Percentiles rank a stretch among this genome's conserved stretches.
Conservation (phyloP, 1,140 invertebrate genomes). For the Amyelois transitella region DNA sequence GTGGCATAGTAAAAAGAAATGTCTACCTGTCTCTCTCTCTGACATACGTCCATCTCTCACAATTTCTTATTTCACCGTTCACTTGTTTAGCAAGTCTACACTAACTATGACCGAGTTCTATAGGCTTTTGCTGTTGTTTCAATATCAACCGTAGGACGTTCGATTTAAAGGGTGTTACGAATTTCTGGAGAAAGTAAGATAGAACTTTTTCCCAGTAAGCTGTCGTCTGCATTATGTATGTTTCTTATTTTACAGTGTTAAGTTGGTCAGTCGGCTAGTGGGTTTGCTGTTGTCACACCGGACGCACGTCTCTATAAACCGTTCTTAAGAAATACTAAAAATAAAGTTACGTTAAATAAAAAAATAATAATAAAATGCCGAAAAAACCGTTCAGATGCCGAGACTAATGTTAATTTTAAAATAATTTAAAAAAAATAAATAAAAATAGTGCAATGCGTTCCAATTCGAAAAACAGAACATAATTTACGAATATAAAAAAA, state of each 20-base stretch:
- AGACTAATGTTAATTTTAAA: background rate
- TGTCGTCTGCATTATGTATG: constrained; percentile 53
- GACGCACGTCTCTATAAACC: constrained; percentile 30
- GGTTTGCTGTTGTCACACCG: constrained; percentile 41
- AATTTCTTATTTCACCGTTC: constrained; percentile 73
- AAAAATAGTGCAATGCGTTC: constrained; percentile 31
- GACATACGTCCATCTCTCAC: constrained; percentile 45
- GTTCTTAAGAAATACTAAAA: constrained; percentile 1
- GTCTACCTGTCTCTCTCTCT: constrained; percentile 45
- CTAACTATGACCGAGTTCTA: constrained; percentile 39
- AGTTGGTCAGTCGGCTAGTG: constrained; percentile 72
- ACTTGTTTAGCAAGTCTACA: constrained; percentile 63
- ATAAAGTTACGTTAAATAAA: constrained; percentile 15
- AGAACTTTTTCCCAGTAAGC: constrained; percentile 41
- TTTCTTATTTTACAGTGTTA: constrained; percentile 68
- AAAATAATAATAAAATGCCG: constrained; percentile 40
- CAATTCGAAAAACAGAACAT: constrained; percentile 10
- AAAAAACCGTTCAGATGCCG: constrained; percentile 40
- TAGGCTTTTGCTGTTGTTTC: constrained; percentile 1
- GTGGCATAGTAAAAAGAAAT: constrained; percentile 50
- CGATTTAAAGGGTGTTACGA: background rate
- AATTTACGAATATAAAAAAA: constrained; percentile 9
- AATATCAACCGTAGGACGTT: constrained; percentile 12
- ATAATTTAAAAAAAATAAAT: constrained; percentile 24
- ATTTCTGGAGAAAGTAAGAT: constrained; percentile 19